These are phyloP conservation scores for Epinephelus coioides DNA, from an alignment of 2,797 vertebrate species.

Conservation along the genomic window DNA sequence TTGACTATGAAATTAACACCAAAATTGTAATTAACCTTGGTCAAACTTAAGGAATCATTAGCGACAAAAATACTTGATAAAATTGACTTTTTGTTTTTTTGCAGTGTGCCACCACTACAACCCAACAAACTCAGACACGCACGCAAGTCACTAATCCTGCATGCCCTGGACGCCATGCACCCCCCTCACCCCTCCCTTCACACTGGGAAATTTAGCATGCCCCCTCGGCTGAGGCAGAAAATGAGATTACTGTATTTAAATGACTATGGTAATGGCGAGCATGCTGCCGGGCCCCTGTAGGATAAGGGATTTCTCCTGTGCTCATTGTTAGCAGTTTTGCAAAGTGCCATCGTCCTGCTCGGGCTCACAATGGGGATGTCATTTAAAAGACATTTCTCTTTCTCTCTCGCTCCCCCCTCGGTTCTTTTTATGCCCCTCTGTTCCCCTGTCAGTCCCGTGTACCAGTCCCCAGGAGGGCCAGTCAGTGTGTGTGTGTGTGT, in stretches of 20 bases:
- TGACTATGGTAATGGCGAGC: constrained; percentile 98
- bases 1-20: background rate
- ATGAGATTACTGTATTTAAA: constrained; percentile 99
- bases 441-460: constrained; percentile 62
- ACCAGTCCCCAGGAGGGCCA: constrained; percentile 75
- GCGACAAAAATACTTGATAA: background rate
- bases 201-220: constrained; percentile 82
- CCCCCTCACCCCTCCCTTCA: constrained; percentile 71
- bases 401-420: constrained; percentile 63
- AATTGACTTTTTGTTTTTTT: constrained; percentile 24
- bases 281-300: constrained; percentile 85
- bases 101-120: constrained; percentile 16
- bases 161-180: constrained; percentile 54
- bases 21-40: background rate
- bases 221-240: constrained; percentile 94
- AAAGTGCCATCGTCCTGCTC: constrained; percentile 86
- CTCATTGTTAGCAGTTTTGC: constrained; percentile 92
- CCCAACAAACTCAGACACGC: constrained; percentile 41
- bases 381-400: constrained; percentile 85
- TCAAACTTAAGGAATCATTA: background rate
- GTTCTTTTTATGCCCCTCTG: constrained; percentile 67
- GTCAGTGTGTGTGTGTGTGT: constrained; percentile 22
- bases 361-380: constrained; percentile 85
- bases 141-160: constrained; percentile 78
- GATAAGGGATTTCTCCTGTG: constrained; percentile 86